These are phyloP conservation scores for Mythimna lalbum DNA, from an alignment of 2,888 invertebrate genomes.

Conservation along the genomic window DNA sequence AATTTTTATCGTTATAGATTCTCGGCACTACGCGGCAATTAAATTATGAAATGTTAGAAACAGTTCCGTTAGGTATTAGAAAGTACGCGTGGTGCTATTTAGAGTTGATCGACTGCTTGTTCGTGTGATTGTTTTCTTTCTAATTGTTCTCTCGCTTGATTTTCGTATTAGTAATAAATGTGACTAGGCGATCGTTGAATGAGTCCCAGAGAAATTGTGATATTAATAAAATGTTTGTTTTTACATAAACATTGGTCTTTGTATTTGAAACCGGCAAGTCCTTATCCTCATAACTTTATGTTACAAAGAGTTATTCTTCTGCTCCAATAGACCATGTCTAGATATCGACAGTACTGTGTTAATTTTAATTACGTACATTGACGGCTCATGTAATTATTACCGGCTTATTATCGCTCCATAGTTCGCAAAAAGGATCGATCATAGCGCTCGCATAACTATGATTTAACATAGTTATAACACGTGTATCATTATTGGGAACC, in stretches of 20 bases:
- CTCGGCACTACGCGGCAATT: slow-evolving; percentile 54
- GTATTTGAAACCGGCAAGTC: slow-evolving; percentile 24
- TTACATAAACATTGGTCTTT: slow-evolving; percentile 58
- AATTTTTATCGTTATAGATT: slow-evolving; percentile 58
- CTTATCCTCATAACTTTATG: slow-evolving; percentile 8
- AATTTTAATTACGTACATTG: slow-evolving; percentile 60
- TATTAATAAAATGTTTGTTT: slow-evolving; percentile 88
- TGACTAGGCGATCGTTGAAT: slow-evolving; percentile 73
- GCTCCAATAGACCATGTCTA: slow-evolving; percentile 52
- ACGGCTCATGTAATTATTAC: slow-evolving; percentile 63
- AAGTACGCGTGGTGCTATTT: slow-evolving; percentile 65
- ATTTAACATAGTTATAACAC: slow-evolving; percentile 53
- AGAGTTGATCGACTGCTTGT: slow-evolving; percentile 65
- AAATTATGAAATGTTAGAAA: slow-evolving; percentile 65
- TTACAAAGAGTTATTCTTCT: slow-evolving; percentile 31
- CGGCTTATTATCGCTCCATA: slow-evolving; percentile 62
- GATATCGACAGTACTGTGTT: slow-evolving; percentile 28
- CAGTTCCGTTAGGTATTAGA: slow-evolving; percentile 66
- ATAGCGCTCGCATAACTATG: slow-evolving; percentile 37
- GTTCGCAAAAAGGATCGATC: slow-evolving; percentile 45
- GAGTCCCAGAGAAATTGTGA: slow-evolving; percentile 89
- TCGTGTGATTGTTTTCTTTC: slow-evolving; percentile 69
- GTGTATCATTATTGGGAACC: slow-evolving; percentile 22
- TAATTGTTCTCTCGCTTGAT: slow-evolving; percentile 74
- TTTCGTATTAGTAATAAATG: slow-evolving; percentile 72